Conservation (phyloP, 2,797 vertebrate species). For the Falco peregrinus region DNA sequence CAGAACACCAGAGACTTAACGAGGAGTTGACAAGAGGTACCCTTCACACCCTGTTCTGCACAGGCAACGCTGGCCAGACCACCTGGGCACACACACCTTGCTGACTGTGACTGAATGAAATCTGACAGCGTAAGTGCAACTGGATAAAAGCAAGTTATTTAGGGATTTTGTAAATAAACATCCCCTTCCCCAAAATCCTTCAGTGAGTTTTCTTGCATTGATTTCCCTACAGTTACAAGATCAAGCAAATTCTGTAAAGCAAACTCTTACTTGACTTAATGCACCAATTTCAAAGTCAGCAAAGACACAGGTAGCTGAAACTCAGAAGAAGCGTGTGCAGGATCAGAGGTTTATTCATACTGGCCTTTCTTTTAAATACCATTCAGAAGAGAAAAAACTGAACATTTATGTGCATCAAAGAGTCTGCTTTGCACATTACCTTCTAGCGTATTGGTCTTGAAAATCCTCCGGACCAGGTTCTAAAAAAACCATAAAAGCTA, state of each 20-base stretch:
- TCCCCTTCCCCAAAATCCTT: neutral
- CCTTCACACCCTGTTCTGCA: neutral
- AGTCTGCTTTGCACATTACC: constrained; percentile 36
- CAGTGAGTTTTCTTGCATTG: neutral
- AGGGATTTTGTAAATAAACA: neutral
- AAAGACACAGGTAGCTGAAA: neutral
- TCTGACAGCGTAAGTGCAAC: neutral
- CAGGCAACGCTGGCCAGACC: neutral
- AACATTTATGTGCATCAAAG: neutral
- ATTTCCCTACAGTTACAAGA: neutral
- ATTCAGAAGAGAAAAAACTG: neutral
- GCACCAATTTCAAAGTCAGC: neutral
- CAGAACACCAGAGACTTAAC: neutral
- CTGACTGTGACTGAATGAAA: neutral
- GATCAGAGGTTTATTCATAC: neutral
- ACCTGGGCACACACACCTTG: neutral
- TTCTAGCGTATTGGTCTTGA: neutral
- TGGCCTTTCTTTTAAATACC: neutral
- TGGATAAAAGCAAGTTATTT: neutral
- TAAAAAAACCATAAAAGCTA: constrained; percentile 30
- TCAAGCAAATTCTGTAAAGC: neutral
- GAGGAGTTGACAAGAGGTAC: neutral
- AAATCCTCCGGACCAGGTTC: neutral
- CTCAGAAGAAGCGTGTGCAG: neutral
- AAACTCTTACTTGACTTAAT: neutral